Percentiles rank a stretch among this genome's conserved stretches.
Conservation (phyloP, 2,888 invertebrate genomes). For the Cyrtodaria siliqua region DNA sequence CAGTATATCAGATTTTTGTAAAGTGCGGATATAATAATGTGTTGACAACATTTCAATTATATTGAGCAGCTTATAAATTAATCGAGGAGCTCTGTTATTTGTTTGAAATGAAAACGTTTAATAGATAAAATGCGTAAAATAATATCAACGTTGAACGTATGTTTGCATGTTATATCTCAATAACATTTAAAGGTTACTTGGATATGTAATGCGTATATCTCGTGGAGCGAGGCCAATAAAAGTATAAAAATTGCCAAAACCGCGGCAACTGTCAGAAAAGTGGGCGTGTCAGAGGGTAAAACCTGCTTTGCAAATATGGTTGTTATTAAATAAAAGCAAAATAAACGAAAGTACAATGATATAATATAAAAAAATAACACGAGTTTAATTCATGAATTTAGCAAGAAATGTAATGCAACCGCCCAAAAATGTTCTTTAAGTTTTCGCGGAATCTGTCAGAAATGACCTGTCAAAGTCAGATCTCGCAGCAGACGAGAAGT, state of each 20-base stretch:
- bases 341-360: neutral
- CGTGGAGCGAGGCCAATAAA: conserved; percentile 44
- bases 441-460: conserved; percentile 18
- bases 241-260: neutral
- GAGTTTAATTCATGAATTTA: conserved; percentile 52
- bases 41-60: too few species aligned
- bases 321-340: neutral
- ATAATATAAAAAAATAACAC: conserved; percentile 16
- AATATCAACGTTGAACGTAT: too few species aligned
- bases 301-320: neutral
- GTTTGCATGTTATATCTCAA: too few species aligned
- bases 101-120: too few species aligned
- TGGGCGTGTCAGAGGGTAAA: conserved; percentile 53
- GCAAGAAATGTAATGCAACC: neutral
- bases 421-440: neutral
- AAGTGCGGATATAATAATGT: too few species aligned
- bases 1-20: too few species aligned
- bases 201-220: conserved; percentile 12
- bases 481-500: conserved; percentile 71
- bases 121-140: too few species aligned
- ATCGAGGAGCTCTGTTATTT: too few species aligned
- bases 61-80: too few species aligned
- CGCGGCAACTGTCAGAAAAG: conserved; percentile 23
- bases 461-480: conserved; percentile 56
- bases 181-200: conserved; percentile 55